These are phyloP conservation scores for Diaphora mendica DNA, from an alignment of 2,888 invertebrate species.

Conservation along the genomic window DNA sequence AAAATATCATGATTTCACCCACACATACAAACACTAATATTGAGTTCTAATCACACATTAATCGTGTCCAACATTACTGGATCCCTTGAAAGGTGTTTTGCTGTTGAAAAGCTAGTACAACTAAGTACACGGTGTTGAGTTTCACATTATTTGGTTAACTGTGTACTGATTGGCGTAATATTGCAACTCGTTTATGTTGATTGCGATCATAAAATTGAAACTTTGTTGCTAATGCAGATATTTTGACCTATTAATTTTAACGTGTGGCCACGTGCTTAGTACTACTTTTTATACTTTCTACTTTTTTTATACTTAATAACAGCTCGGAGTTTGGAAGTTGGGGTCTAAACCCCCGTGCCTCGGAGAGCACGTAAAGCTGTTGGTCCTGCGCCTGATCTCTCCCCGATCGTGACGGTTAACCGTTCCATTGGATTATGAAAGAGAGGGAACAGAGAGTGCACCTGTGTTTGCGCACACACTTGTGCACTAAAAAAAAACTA, in stretches of 20 bases:
- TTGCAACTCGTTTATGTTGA: conserved; percentile 38
- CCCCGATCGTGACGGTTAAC: too few species aligned
- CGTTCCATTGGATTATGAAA: too few species aligned
- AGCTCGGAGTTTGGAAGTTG: too few species aligned
- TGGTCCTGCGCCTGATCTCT: too few species aligned
- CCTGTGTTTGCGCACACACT: too few species aligned
- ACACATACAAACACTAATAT: conserved; percentile 28
- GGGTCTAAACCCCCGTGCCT: too few species aligned
- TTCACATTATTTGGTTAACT: conserved; percentile 20
- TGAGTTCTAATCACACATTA: conserved; percentile 9
- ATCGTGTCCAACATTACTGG: conserved; percentile 25
- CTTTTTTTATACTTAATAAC: too few species aligned
- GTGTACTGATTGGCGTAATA: conserved; percentile 32
- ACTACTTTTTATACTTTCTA: too few species aligned
- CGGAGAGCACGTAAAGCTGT: too few species aligned
- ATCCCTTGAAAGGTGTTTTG: conserved; percentile 28
- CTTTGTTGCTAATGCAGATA: conserved; percentile 33
- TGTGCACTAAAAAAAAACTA: too few species aligned
- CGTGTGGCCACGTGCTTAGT: background rate
- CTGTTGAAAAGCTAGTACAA: conserved; percentile 11
- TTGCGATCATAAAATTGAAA: conserved; percentile 28
- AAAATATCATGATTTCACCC: conserved; percentile 16
- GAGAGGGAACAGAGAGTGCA: too few species aligned
- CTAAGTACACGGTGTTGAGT: conserved; percentile 12
- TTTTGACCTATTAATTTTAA: conserved; percentile 6